Percentiles rank a stretch among this genome's conserved stretches.
Evolutionary conservation across 2,113 vertebrate genomes (phyloP).

Genomic region (Nanorana parkeri): DNA sequence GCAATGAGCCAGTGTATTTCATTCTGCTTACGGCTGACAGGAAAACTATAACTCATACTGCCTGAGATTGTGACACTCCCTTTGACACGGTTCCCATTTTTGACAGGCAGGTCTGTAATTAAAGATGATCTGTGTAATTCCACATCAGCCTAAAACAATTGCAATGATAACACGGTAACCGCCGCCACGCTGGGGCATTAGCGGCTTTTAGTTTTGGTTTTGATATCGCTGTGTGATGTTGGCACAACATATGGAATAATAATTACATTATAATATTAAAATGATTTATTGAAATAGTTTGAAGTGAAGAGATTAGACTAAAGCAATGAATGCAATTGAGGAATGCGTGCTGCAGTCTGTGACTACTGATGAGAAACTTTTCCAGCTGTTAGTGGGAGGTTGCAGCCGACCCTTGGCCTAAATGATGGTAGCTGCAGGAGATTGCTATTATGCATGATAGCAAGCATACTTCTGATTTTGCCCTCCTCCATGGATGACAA

Average conservation of each 20-base stretch:
- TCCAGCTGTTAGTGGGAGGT: too few species aligned
- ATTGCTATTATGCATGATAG: too few species aligned
- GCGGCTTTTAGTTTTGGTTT: neutral
- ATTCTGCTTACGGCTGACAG: too few species aligned
- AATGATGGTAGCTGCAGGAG: too few species aligned
- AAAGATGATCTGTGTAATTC: conserved; percentile 38
- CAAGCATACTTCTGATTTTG: too few species aligned
- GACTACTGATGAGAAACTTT: too few species aligned
- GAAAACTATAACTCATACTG: neutral
- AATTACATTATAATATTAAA: neutral
- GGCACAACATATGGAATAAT: neutral
- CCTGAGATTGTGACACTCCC: conserved; percentile 1
- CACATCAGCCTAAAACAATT: conserved; percentile 15
- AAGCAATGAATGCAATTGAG: too few species aligned
- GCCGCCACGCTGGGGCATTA: neutral
- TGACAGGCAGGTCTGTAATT: conserved; percentile 38
- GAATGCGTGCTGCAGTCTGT: too few species aligned
- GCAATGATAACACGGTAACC: conserved; percentile 17
- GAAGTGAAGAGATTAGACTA: too few species aligned
- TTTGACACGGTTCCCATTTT: conserved; percentile 28
- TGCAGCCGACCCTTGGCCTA: too few species aligned
- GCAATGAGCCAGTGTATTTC: too few species aligned
- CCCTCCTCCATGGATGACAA: too few species aligned
- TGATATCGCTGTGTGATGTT: neutral
- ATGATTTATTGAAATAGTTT: neutral